A percentile compares a stretch with the other conserved stretches of the same genome.
Conservation (phyloP, 2,888 invertebrate species). For the Xanthia icteritia region DNA sequence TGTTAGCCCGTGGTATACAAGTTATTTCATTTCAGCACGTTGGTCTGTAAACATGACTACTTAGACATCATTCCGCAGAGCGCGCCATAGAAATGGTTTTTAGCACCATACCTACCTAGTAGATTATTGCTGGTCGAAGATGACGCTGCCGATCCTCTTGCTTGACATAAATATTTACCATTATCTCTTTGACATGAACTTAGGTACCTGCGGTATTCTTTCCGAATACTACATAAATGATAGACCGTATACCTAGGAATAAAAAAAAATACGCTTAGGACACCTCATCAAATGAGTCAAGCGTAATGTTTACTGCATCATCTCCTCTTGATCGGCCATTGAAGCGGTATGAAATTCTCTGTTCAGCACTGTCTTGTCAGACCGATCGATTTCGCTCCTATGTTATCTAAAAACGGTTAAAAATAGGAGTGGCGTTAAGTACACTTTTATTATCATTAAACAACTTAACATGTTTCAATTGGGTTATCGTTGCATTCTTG, state of each 20-base stretch:
- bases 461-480: conserved; percentile 28
- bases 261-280: background rate
- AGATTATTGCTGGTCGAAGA: background rate
- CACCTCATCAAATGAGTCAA: background rate
- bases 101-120: background rate
- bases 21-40: background rate
- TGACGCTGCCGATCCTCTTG: background rate
- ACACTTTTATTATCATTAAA: conserved; percentile 46
- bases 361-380: conserved; percentile 10
- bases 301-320: background rate
- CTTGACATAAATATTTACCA: background rate
- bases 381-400: conserved; percentile 38
- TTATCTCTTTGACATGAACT: background rate
- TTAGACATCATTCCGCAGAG: background rate
- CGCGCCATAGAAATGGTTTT: background rate
- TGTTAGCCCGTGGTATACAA: background rate
- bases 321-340: conserved; percentile 1
- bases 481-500: conserved; percentile 44
- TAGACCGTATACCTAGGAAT: background rate
- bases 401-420: conserved; percentile 47
- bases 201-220: background rate
- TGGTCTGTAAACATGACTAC: background rate
- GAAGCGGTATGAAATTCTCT: conserved; percentile 7
- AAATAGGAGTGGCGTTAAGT: conserved; percentile 42
- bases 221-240: background rate